Base-by-base conservation (phyloP, 2,888 invertebrate genomes). In the Caradrina clavipalpis region DNA sequence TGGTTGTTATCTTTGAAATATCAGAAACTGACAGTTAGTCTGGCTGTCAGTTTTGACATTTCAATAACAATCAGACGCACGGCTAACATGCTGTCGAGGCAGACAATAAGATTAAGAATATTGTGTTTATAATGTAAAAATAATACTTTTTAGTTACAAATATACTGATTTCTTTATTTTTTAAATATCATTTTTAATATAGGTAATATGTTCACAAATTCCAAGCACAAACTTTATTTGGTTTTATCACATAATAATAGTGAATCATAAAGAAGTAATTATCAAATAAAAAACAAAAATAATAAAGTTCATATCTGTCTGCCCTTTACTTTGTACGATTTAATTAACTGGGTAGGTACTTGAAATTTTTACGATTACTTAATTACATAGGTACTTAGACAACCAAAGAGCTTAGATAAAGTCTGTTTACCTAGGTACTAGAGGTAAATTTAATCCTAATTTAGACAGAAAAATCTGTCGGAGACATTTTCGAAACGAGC, bases 351-450 rank as follows among this genome's bases (percentile, higher is more conserved):
- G 47, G 1, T 17, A 66, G 47, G 1, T 17, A 66, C 67, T 66
- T 66, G 66, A 66, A 26, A 26, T 64, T 49, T 22, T 47, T 22
- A 47, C 13, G 56, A 75, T 54, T 49, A 56, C 39, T n/a, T 49
- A 53, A 71, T 74, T 42, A 74, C 21, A n/a, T 53, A 8, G 35
- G 35, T 35, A 66, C 53, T 66, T 26, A 35, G 10, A 51, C 8
- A 56, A 47, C 45, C n/a, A 26, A 45, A 71, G 65, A 53, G 51
- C 50, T 31, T 8, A 39, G 21, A 39, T 49, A 21, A 54, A 62
- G 21, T 15, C 21, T 21, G 47, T 62, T n/a, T 6, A 11, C 15
- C 5, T 49, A 26, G 21, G 15, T 26, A 53, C 11, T 19, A 17
- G 13, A 42, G 11, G 10, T 8, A 49, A 70, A 73, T 21, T 69